Evolutionary conservation across 2,888 invertebrate species (phyloP), one percentile per base, ranked within the genome.

Genomic region (Muschampia plurimacula): DNA sequence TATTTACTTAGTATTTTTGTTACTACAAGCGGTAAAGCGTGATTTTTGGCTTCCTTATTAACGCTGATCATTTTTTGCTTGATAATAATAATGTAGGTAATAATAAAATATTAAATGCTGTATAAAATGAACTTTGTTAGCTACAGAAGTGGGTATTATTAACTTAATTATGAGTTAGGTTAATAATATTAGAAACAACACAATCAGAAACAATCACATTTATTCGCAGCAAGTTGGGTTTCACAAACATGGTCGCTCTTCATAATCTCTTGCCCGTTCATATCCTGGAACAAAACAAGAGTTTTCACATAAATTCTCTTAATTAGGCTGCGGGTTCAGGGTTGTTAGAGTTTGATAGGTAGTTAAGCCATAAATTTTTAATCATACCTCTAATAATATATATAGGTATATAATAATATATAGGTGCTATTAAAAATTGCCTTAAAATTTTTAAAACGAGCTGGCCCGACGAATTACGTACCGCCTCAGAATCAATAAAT

Each of bases 271-370:
- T 60, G 60, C 60, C 32, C 22, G 2, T 28, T 41, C 60, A n/a
- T 15, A 32, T 10, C 68, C 69, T 73, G 73, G 81, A 83, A 82
- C 76, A 81, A 82, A 80, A 78, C 74, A 80, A 78, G 79, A 80
- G 83, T 74, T 80, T 81, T 78, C 77, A 80, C 80, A 82, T 83
- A 81, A 81, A 84, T 83, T 81, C 73, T 77, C 73, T 77, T 82
- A 84, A 83, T 81, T 79, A 81, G 79, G 81, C 72, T 52, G 60
- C 36, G 32, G 60, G 60, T 36, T 15, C 36, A 60, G 57, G 57
- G 57, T 22, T 28, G 57, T 28, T 32, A 9, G 57, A 28, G 28
- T 28, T 57, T 57, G 12, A 57, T 57, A 52, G 52, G 52, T 52
- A 52, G 57, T 28, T 57, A 57, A 57, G 57, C 28, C 57, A 32